Evolutionary conservation across 2,797 vertebrate species (phyloP), one percentile per base, ranked within the genome.

Genomic region (Coregonus ussuriensis): DNA sequence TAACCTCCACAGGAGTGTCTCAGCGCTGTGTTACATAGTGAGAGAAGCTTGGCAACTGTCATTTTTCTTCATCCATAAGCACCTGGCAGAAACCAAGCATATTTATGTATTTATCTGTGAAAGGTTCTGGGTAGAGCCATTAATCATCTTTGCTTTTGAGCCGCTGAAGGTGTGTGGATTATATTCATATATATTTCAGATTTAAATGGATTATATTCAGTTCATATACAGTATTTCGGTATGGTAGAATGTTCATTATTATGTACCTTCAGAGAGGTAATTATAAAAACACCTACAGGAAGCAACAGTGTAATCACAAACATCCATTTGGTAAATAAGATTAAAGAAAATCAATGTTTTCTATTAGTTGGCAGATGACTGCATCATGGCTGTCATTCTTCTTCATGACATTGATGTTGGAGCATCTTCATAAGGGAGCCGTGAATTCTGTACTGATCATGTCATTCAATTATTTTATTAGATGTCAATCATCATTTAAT

Each of bases 1-100:
- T 78, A 80, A 69, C 74, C 74, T 77, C 51, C 54, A 74, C 11
- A 4, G 35, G 53, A 53, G n/a, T 47, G 70, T 71, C 35, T 74
- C 37, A 29, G 47, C 69, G 51, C 56, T 71, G 15, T 62, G 29
- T 68, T 72, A 15, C 35, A 14, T 53, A 14, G 29, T 14, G 72
- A 54, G 47, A 69, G 18, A 74, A 53, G 21, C 33, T 69, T 9
- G 14, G 56, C 21, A 75, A 77, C 56, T 1, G 1, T 72, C 3
- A 74, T 86, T 86, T 77, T 77, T 80, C 79, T 84, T 85, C 75
- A 87, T 85, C 79, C 65, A 37, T n/a, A 33, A 83, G 59, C 75
- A 84, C 81, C 81, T 84, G 77, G 69, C 68, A 79, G 41, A 74
- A 74, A 59, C 62, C 67, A 74, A 70, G 41, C 53, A 56, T 77